phyloP scores from a whole-genome alignment of 2,888 invertebrate genomes.

The Uloborus plumipes region DNA sequence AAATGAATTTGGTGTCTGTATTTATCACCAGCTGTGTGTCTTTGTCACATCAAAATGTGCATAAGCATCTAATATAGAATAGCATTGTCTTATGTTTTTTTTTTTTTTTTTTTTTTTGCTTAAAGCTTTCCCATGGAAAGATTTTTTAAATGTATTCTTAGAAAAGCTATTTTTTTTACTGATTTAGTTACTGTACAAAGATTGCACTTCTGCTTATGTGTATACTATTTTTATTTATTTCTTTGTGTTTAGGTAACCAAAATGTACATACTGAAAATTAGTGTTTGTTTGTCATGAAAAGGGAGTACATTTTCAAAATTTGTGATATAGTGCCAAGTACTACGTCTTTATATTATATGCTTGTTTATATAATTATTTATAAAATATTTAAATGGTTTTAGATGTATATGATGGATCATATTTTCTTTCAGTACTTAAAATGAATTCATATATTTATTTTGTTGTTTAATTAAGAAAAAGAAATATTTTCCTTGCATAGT shows the following conservation, averaged over 20 bases:
- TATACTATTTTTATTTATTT: neutral
- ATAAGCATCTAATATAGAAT: constrained; percentile 59
- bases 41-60: constrained; percentile 44
- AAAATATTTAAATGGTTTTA: constrained; percentile 35
- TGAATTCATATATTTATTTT: too few relatives aligned
- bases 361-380: constrained; percentile 5
- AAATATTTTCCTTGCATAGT: too few relatives aligned
- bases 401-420: constrained; percentile 15
- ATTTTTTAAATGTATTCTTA: neutral
- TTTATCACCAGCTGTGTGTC: constrained; percentile 40
- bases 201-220: neutral
- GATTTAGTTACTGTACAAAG: constrained; percentile 3
- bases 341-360: too few relatives aligned
- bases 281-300: neutral
- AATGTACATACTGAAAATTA: too few relatives aligned
- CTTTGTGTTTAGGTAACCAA: neutral
- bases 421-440: constrained; percentile 10
- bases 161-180: neutral
- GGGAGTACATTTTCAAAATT: constrained; percentile 3
- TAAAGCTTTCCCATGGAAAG: neutral
- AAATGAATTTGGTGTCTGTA: constrained; percentile 43
- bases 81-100: constrained; percentile 15
- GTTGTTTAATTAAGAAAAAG: too few relatives aligned
- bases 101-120: too few relatives aligned
- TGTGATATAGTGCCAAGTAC: constrained; percentile 11